Conservation (phyloP, 92 coral and sea anemone genomes). For the Phymanthus crucifer region DNA sequence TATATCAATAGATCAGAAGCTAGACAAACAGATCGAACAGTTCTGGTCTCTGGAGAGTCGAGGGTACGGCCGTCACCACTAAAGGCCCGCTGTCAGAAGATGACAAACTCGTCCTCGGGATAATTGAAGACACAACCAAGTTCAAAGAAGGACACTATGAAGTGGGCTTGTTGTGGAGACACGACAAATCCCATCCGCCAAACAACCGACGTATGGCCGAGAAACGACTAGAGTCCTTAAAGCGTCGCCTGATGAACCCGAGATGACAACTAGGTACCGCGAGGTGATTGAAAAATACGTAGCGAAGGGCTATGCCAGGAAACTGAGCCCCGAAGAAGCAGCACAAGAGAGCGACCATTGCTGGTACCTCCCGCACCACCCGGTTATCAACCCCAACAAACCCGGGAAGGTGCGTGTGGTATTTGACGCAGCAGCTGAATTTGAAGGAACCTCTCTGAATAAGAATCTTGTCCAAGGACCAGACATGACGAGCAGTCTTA, state of each 20-base stretch:
- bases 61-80: constrained; percentile 30
- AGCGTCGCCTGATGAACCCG: constrained; percentile 29
- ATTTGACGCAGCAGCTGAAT: constrained; percentile 53
- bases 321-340: constrained; percentile 39
- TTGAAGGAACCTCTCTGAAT: constrained; percentile 43
- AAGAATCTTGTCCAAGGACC: too few species aligned
- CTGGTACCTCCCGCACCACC: constrained; percentile 59
- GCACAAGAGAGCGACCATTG: constrained; percentile 12
- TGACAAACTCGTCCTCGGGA: constrained; percentile 44
- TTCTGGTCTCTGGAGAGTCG: constrained; percentile 60
- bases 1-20: constrained; percentile 13
- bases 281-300: too few species aligned
- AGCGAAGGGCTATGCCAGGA: constrained; percentile 49
- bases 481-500: constrained; percentile 54
- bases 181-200: constrained; percentile 30
- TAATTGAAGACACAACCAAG: constrained; percentile 39
- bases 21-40: constrained; percentile 44
- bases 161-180: constrained; percentile 39
- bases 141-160: constrained; percentile 40
- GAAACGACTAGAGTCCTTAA: constrained; percentile 21
- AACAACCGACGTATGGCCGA: constrained; percentile 41
- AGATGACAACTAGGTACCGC: constrained; percentile 35
- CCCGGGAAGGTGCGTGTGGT: too few species aligned
- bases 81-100: constrained; percentile 40
- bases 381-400: too few species aligned